A percentile compares a stretch with the other conserved stretches of the same genome.
Evolutionary conservation across 2,888 invertebrate species (phyloP).

Genomic region (Auanema freiburgensis): DNA sequence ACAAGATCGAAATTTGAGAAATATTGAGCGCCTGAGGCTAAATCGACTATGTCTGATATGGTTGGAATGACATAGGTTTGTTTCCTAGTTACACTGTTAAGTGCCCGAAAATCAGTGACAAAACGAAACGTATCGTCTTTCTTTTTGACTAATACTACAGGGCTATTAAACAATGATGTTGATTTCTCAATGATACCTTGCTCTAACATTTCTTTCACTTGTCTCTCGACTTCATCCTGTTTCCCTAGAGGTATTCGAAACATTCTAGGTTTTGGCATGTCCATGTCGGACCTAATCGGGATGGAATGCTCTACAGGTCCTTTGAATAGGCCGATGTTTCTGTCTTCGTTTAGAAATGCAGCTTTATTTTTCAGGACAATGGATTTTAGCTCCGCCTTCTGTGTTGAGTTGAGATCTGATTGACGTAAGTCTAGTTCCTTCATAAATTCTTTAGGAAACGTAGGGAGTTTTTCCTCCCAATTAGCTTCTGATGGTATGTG

Average conservation of each 20-base stretch:
- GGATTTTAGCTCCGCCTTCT: not conserved
- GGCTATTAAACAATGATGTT: not conserved
- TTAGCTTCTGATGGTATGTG: slow-evolving; percentile 7
- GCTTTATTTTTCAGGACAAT: not conserved
- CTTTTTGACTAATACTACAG: slow-evolving; percentile 23
- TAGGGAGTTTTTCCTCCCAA: slow-evolving; percentile 10
- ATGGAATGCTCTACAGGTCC: slow-evolving; percentile 8
- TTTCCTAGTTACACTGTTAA: slow-evolving; percentile 20
- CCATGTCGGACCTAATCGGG: slow-evolving; percentile 1
- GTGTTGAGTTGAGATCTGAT: not conserved
- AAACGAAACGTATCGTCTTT: slow-evolving; percentile 12
- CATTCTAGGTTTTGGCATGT: slow-evolving; percentile 4
- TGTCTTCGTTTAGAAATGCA: slow-evolving; percentile 8
- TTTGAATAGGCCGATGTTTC: slow-evolving; percentile 10
- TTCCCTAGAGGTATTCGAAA: slow-evolving; percentile 4
- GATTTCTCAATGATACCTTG: slow-evolving; percentile 13
- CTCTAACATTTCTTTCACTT: slow-evolving; percentile 8
- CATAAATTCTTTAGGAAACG: not conserved
- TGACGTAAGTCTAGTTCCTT: not conserved
- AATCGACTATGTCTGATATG: slow-evolving; percentile 11
- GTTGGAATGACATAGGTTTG: slow-evolving; percentile 19
- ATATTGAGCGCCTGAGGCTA: slow-evolving; percentile 9
- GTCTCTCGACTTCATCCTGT: slow-evolving; percentile 3
- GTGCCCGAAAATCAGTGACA: slow-evolving; percentile 18
- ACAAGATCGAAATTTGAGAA: slow-evolving; percentile 31